phyloP scores from a whole-genome alignment of 2,888 invertebrate species.

The Drosophila lutescens region DNA sequence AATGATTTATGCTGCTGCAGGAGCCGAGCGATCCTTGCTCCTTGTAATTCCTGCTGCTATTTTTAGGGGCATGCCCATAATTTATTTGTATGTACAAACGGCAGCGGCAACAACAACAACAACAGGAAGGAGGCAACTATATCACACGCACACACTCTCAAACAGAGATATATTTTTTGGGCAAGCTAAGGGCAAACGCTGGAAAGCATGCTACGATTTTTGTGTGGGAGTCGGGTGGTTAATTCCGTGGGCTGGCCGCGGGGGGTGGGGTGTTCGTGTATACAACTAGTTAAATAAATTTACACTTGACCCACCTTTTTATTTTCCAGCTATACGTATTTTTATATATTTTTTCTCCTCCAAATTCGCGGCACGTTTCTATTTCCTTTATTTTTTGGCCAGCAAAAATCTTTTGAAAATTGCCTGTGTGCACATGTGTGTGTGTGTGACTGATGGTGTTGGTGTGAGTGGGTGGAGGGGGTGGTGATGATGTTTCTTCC shows the following conservation, averaged over 20 bases:
- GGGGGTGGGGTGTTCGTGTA: constrained; percentile 63
- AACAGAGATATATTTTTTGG: constrained; percentile 5
- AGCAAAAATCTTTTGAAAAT: constrained; percentile 65
- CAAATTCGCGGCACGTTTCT: constrained; percentile 74
- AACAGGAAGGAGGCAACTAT: constrained; percentile 26
- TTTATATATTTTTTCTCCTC: constrained; percentile 15
- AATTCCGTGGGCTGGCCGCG: constrained; percentile 12
- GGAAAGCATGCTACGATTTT: constrained; percentile 66
- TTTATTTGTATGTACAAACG: constrained; percentile 45
- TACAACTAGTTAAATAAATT: constrained; percentile 72
- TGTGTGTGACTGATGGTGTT: constrained; percentile 33
- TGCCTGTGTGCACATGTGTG: constrained; percentile 48
- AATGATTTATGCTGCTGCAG: constrained; percentile 70
- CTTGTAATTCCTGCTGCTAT: constrained; percentile 44
- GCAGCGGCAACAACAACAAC: constrained; percentile 12
- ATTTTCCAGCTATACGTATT: constrained; percentile 29
- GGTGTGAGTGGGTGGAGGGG: constrained; percentile 27
- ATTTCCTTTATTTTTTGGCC: constrained; percentile 31
- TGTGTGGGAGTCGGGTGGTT: constrained; percentile 14
- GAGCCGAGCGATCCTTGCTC: constrained; percentile 35
- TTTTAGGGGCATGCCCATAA: constrained; percentile 42
- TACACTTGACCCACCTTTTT: constrained; percentile 83
- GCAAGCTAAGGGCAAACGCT: constrained; percentile 46
- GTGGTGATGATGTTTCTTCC: constrained; percentile 15
- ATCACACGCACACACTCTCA: constrained; percentile 6